Evolutionary conservation across 2,888 invertebrate genomes (phyloP).

Genomic region (Rhimphoctona megacephalus): DNA sequence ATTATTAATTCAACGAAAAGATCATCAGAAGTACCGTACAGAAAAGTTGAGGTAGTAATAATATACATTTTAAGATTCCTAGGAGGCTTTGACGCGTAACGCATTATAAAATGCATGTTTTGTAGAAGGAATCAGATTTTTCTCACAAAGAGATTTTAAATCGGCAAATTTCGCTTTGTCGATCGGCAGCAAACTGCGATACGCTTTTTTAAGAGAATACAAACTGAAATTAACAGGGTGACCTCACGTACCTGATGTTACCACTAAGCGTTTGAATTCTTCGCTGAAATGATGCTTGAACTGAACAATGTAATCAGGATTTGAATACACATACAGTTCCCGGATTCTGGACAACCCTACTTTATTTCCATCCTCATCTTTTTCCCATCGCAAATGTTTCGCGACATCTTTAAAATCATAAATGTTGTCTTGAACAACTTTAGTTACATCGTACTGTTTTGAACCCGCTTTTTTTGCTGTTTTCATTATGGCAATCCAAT

Average conservation of each 20-base stretch:
- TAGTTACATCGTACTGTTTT: constrained; percentile 50
- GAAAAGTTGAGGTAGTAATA: too few species aligned
- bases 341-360: constrained; percentile 47
- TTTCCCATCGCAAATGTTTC: constrained; percentile 53
- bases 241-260: constrained; percentile 8
- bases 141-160: not conserved
- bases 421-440: constrained; percentile 38
- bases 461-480: constrained; percentile 45
- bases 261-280: constrained; percentile 1
- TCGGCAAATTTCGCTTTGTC: constrained; percentile 17
- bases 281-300: constrained; percentile 18
- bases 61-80: not conserved
- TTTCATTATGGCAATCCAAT: constrained; percentile 36
- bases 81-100: not conserved
- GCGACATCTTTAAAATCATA: constrained; percentile 59
- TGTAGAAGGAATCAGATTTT: not conserved
- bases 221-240: not conserved
- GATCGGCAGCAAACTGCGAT: constrained; percentile 12
- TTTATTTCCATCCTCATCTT: constrained; percentile 34
- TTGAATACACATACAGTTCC: not conserved
- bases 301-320: not conserved
- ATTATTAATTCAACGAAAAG: too few species aligned
- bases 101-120: constrained; percentile 13
- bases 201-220: constrained; percentile 16
- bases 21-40: too few species aligned